phyloP scores from a whole-genome alignment of 2,888 invertebrate species.

The Yponomeuta cagnagella region DNA sequence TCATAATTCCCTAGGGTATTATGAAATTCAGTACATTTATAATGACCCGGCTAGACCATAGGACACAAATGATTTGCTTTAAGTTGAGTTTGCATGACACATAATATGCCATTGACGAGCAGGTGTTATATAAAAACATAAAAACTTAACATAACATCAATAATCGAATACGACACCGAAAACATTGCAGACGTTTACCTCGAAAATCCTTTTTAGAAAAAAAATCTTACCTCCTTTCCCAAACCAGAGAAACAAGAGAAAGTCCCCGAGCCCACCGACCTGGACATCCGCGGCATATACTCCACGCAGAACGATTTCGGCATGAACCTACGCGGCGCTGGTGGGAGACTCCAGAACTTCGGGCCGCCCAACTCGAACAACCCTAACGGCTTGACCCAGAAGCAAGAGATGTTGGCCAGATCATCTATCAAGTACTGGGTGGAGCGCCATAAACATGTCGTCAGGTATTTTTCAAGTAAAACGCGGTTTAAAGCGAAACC shows the following conservation, averaged over 20 bases:
- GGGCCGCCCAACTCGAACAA: slow-evolving; percentile 69
- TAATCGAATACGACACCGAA: no score
- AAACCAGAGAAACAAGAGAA: slow-evolving; percentile 36
- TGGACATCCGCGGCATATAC: slow-evolving; percentile 85
- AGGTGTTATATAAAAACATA: no score
- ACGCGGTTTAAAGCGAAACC: no score
- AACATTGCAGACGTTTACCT: no score
- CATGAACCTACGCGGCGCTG: slow-evolving; percentile 81
- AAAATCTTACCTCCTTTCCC: background rate
- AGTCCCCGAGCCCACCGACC: slow-evolving; percentile 71
- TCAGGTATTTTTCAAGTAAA: slow-evolving; percentile 73
- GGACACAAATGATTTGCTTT: no score
- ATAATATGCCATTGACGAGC: no score
- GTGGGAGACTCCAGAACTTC: slow-evolving; percentile 80
- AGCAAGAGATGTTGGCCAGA: slow-evolving; percentile 88
- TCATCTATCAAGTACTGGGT: slow-evolving; percentile 95
- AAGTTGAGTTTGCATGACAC: no score
- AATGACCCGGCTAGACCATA: no score
- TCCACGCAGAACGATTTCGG: slow-evolving; percentile 87
- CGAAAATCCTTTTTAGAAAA: background rate
- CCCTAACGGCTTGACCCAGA: slow-evolving; percentile 87
- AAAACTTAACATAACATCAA: no score
- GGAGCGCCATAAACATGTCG: slow-evolving; percentile 91
- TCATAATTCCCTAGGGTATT: no score
- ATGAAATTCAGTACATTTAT: no score